Conservation (phyloP, 2,888 invertebrate species). For the Melinopterus prodromus region DNA sequence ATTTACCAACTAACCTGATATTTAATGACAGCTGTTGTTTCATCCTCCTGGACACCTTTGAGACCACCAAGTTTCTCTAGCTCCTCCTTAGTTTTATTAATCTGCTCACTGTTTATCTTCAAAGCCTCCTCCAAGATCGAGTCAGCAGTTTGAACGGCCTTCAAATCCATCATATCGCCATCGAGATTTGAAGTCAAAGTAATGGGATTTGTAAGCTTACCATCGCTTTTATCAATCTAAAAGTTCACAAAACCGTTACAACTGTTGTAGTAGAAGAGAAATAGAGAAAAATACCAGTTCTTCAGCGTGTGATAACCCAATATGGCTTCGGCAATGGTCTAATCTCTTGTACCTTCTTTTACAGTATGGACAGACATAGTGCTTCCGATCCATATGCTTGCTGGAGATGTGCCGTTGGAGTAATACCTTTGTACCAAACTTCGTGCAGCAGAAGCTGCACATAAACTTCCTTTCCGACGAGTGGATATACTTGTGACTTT, state of each 20-base stretch:
- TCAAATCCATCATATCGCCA: not conserved
- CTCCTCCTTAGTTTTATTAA: not conserved
- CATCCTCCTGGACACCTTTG: not conserved
- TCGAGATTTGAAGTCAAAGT: not conserved
- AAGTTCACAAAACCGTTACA: not conserved
- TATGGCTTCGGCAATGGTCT: conserved; percentile 71
- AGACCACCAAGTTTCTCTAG: not conserved
- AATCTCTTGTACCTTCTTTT: conserved; percentile 67
- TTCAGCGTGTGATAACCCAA: conserved; percentile 65
- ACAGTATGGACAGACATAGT: conserved; percentile 69
- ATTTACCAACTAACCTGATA: not conserved
- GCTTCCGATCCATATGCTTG: conserved; percentile 59
- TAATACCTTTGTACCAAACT: conserved; percentile 55
- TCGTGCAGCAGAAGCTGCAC: conserved; percentile 57
- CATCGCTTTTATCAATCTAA: not conserved
- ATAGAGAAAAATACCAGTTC: conserved; percentile 49
- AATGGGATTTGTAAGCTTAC: not conserved
- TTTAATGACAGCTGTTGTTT: not conserved
- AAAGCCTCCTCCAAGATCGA: not conserved
- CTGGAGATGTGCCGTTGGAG: conserved; percentile 55
- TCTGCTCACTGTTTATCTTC: not conserved
- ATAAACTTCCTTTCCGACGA: conserved; percentile 52
- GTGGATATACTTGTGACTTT: conserved; percentile 56
- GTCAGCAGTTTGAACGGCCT: not conserved
- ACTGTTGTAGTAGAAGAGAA: not conserved